Conservation (phyloP, 2,113 vertebrate genomes). For the Laticauda laticaudata region DNA sequence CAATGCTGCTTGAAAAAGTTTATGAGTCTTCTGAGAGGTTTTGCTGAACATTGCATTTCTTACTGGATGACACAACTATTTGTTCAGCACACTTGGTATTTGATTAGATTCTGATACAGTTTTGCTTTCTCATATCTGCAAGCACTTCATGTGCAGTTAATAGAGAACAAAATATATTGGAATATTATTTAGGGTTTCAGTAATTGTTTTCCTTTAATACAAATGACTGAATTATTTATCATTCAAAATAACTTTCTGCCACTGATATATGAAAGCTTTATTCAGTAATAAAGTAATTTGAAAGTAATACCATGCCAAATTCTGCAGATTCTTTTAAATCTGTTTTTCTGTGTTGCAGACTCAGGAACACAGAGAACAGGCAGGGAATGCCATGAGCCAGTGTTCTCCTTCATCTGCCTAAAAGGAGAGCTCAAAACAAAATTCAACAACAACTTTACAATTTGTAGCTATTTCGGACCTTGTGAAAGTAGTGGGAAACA, state of each 20-base stretch:
- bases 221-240: not conserved
- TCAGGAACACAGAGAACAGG: not conserved
- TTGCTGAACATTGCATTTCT: not conserved
- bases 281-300: not conserved
- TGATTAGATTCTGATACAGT: not conserved
- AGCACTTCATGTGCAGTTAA: not conserved
- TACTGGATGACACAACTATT: not conserved
- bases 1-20: not conserved
- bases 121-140: not conserved
- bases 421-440: not conserved
- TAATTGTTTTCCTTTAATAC: not conserved
- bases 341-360: not conserved
- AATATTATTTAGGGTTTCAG: not conserved
- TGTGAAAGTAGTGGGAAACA: not conserved
- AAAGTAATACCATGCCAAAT: not conserved
- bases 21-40: not conserved
- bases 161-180: not conserved
- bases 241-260: not conserved
- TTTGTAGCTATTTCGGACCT: not conserved
- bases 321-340: not conserved
- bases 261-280: not conserved
- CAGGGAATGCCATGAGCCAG: not conserved
- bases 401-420: not conserved
- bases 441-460: not conserved
- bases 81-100: conserved; percentile 7